phyloP scores from a whole-genome alignment of 1,140 invertebrate genomes.

The Tetramorium parvispinum region DNA sequence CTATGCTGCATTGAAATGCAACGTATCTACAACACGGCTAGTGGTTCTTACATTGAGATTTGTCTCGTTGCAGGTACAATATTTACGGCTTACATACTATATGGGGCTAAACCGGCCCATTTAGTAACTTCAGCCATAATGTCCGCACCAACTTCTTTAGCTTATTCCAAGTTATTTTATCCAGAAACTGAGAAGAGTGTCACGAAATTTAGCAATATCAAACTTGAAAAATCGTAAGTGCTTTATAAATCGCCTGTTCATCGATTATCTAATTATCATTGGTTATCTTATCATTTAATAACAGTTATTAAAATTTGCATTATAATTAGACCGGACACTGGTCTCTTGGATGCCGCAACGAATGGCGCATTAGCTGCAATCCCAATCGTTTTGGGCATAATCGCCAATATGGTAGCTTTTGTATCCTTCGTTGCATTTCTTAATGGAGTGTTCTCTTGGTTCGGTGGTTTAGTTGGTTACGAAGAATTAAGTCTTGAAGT shows the following conservation, averaged over 20 bases:
- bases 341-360: conserved; percentile 94
- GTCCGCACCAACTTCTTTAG: conserved; percentile 96
- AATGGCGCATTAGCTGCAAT: conserved; percentile 94
- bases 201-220: conserved; percentile 89
- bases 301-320: not conserved
- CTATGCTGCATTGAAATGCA: no score
- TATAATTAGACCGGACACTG: conserved; percentile 90
- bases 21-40: no score
- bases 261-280: no score
- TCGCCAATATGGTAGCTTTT: conserved; percentile 97
- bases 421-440: conserved; percentile 94
- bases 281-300: not conserved
- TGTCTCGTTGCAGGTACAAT: conserved; percentile 89
- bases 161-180: conserved; percentile 95
- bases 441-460: conserved; percentile 92
- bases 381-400: conserved; percentile 94
- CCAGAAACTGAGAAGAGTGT: conserved; percentile 94
- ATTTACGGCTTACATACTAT: conserved; percentile 95
- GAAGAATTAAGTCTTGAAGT: conserved; percentile 86
- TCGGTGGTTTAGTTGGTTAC: conserved; percentile 91
- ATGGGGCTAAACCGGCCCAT: conserved; percentile 94
- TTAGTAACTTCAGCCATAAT: conserved; percentile 97
- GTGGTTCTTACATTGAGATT: no score
- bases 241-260: not conserved
- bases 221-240: conserved; percentile 88